phyloP scores from a whole-genome alignment of 2,797 vertebrate species.

The Apogon talboti region DNA sequence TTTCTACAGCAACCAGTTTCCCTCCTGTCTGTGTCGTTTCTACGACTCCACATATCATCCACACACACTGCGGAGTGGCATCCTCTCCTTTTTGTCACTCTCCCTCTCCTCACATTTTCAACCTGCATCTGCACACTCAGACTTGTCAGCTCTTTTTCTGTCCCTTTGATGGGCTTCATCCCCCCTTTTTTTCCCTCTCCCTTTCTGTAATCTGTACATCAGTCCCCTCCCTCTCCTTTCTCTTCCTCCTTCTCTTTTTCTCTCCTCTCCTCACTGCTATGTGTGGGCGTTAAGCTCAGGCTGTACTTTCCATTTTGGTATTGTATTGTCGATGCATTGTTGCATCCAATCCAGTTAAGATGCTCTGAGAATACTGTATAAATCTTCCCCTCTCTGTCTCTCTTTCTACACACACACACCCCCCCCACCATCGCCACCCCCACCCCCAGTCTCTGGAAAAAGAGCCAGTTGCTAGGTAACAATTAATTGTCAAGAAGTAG shows the following conservation, averaged over 20 bases:
- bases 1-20: constrained; percentile 79
- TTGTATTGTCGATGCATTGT: constrained; percentile 83
- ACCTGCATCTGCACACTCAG: constrained; percentile 25
- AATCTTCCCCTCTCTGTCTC: constrained; percentile 61
- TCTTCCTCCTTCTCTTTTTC: constrained; percentile 23
- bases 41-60: constrained; percentile 41
- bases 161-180: constrained; percentile 2
- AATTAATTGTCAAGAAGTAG: constrained; percentile 90
- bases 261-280: constrained; percentile 39
- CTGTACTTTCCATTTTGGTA: constrained; percentile 83
- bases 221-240: constrained; percentile 14
- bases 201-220: constrained; percentile 63
- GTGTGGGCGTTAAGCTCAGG: constrained; percentile 82
- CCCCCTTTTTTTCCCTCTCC: constrained; percentile 17
- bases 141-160: constrained; percentile 19
- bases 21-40: constrained; percentile 25
- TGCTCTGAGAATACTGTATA: constrained; percentile 78
- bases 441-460: constrained; percentile 71
- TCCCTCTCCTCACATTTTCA: constrained; percentile 10
- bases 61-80: constrained; percentile 34
- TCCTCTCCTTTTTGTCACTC: constrained; percentile 8
- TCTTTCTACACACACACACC: constrained; percentile 39
- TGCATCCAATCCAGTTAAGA: constrained; percentile 82
- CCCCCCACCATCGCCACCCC: constrained; percentile 23
- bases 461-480: constrained; percentile 90